These are phyloP conservation scores for Aethes cnicana DNA, from an alignment of 2,888 invertebrate species.

Conservation along the genomic window DNA sequence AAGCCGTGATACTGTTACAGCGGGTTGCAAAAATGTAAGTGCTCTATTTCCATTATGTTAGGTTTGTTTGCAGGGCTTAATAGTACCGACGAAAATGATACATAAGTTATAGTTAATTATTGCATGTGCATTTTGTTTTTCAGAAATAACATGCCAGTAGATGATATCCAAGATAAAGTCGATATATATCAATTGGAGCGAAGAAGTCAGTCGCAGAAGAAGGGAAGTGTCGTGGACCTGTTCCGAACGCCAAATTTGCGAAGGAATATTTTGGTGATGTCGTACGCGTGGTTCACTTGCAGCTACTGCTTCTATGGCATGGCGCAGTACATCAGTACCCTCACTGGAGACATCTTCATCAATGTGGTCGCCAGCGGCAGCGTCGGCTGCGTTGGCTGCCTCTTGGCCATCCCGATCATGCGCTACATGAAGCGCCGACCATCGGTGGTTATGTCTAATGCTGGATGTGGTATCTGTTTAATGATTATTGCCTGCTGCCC, in stretches of 20 bases:
- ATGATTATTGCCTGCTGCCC: slow-evolving; percentile 83
- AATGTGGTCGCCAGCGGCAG: slow-evolving; percentile 89
- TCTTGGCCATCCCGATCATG: slow-evolving; percentile 83
- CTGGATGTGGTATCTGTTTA: slow-evolving; percentile 82
- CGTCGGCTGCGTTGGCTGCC: slow-evolving; percentile 81
- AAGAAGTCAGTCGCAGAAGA: slow-evolving; percentile 41
- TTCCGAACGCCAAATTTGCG: slow-evolving; percentile 86
- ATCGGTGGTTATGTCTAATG: slow-evolving; percentile 82
- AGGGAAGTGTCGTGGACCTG: slow-evolving; percentile 83
- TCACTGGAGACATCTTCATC: slow-evolving; percentile 89
- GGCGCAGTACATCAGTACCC: slow-evolving; percentile 88
- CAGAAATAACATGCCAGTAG: slow-evolving; percentile 66
- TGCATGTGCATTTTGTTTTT: too few species aligned
- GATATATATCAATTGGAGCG: slow-evolving; percentile 55
- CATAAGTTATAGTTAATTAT: too few species aligned
- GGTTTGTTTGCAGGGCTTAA: background rate
- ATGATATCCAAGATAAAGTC: slow-evolving; percentile 61
- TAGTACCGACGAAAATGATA: too few species aligned
- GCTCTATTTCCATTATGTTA: background rate
- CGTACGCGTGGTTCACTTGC: slow-evolving; percentile 89
- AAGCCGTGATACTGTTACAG: slow-evolving; percentile 84
- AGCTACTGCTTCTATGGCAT: slow-evolving; percentile 89
- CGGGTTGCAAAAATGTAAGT: slow-evolving; percentile 81
- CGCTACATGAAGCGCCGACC: slow-evolving; percentile 84
- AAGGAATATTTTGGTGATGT: slow-evolving; percentile 85